Evolutionary conservation across 2,797 vertebrate genomes (phyloP), one percentile per base, ranked within the genome.

Genomic region (Tokudaia muenninki): DNA sequence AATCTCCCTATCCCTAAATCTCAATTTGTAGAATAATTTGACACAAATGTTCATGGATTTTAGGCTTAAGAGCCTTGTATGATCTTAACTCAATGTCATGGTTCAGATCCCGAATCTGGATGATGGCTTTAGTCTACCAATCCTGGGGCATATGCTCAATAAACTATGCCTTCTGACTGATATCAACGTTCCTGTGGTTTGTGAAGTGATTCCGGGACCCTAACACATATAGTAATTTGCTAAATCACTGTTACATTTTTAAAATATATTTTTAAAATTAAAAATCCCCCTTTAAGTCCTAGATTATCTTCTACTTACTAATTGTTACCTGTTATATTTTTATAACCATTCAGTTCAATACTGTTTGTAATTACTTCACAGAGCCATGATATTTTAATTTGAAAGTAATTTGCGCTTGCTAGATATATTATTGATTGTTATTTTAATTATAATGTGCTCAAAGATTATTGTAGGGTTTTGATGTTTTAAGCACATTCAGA

Each of bases 281-380:
- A 44, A 47, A 34, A 17, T 90, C 34, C 21, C 4, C 31, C 11
- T 61, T 1, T 81, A 21, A 82, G 10, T 87, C 67, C 4, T 55
- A 13, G 17, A n/a, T 84, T 86, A 47, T 21, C 16, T 91, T 24
- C 5, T 22, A 59, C 47, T 75, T 34, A 88, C 26, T 88, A 67
- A 88, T 17, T 87, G 3, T 61, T 83, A 61, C 57, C 14, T 78
- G 31, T 26, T 81, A 24, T 31, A 37, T 22, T 91, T 78, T 88
- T 77, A 29, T 50, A 78, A 75, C 22, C 29, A 77, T 55, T 84
- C 14, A 77, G 8, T 75, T 96, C 59, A 86, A 19, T 93, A 67
- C 67, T 75, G 79, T 86, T 83, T 87, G 5, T 47, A n/a, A 87
- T 94, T 82, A 83, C 17, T 94, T 94, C n/a, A 63, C 59, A 44